These are phyloP conservation scores for Hydrophis major DNA, from an alignment of 2,797 vertebrate genomes.

Conservation along the genomic window DNA sequence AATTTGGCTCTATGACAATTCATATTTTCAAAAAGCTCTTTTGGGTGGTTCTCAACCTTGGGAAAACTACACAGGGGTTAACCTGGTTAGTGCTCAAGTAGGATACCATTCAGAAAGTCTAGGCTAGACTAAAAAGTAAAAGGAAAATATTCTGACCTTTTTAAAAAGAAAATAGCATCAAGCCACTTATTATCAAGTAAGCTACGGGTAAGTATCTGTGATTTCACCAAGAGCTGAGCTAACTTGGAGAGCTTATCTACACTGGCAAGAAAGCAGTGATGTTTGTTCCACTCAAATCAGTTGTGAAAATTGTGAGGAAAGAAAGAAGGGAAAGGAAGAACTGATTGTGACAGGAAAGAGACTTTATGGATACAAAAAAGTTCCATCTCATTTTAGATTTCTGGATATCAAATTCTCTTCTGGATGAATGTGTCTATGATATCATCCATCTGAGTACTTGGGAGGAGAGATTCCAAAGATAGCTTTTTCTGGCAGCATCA, in stretches of 20 bases:
- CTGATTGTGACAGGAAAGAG: neutral
- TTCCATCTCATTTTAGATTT: neutral
- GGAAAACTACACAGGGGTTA: neutral
- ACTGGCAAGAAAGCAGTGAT: neutral
- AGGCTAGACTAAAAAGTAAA: neutral
- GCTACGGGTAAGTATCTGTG: neutral
- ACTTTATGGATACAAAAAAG: neutral
- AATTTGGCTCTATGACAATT: neutral
- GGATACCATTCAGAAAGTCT: neutral
- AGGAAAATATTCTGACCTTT: neutral
- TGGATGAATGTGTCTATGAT: neutral
- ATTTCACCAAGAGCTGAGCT: neutral
- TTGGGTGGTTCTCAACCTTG: neutral
- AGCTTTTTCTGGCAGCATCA: neutral
- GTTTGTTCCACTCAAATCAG: neutral
- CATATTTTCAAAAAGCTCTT: neutral
- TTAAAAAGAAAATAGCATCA: neutral
- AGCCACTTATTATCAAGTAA: neutral
- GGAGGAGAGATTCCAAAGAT: conserved; percentile 1
- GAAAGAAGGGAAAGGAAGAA: neutral
- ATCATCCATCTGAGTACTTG: conserved; percentile 7
- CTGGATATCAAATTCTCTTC: neutral
- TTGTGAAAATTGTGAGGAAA: neutral
- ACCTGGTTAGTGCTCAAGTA: neutral
- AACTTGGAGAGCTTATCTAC: neutral